Conservation (phyloP, 2,888 invertebrate species). For the Phrixothrix hirtus region DNA sequence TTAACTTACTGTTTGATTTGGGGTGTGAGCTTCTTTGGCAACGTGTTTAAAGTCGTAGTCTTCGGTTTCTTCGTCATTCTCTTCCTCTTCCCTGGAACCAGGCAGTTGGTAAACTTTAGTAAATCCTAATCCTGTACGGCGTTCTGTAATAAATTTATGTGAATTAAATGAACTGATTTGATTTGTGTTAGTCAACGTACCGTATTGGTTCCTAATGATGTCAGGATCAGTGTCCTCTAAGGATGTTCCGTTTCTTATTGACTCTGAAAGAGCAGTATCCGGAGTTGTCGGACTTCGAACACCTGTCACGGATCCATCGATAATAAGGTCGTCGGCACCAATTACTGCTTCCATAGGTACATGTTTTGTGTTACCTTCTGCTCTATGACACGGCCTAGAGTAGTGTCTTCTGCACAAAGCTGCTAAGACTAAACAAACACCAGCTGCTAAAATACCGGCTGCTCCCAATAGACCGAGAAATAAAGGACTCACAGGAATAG, state of each 20-base stretch:
- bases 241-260: conserved; percentile 59
- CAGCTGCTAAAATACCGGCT: conserved; percentile 74
- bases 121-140: conserved; percentile 58
- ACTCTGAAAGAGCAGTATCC: conserved; percentile 51
- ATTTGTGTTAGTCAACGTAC: conserved; percentile 58
- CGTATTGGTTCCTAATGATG: conserved; percentile 86
- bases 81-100: conserved; percentile 57
- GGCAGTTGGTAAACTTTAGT: conserved; percentile 63
- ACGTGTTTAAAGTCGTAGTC: conserved; percentile 55
- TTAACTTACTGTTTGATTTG: conserved; percentile 54
- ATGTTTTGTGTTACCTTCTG: conserved; percentile 46
- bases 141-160: conserved; percentile 50
- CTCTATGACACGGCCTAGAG: conserved; percentile 47
- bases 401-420: conserved; percentile 65
- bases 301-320: conserved; percentile 52
- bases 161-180: conserved; percentile 4
- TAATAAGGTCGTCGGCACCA: conserved; percentile 52
- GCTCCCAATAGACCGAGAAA: conserved; percentile 76
- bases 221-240: conserved; percentile 80
- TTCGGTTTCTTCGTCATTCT: conserved; percentile 54
- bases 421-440: conserved; percentile 76
- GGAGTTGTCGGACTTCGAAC: conserved; percentile 54
- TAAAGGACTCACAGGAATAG: conserved; percentile 72
- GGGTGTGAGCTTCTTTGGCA: conserved; percentile 56
- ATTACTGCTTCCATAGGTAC: conserved; percentile 56